Evolutionary conservation across 2,888 invertebrate genomes (phyloP).

Genomic region (Drosophila neonasuta): DNA sequence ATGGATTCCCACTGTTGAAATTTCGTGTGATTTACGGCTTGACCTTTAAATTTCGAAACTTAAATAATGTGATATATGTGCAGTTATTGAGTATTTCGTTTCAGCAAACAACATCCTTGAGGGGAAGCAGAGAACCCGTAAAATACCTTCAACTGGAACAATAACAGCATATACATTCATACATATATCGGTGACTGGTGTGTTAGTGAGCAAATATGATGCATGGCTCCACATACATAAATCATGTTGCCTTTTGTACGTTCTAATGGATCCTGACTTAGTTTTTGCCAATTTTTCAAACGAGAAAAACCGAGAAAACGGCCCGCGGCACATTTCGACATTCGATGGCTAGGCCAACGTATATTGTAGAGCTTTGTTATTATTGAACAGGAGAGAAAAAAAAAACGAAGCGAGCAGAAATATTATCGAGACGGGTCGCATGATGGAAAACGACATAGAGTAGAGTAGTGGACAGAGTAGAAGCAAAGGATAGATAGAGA

Average conservation of each 20-base stretch:
- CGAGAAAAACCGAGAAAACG: slow-evolving; percentile 42
- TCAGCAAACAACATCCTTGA: slow-evolving; percentile 12
- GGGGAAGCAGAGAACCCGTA: slow-evolving; percentile 1
- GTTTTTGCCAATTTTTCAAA: slow-evolving; percentile 62
- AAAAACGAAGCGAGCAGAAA: slow-evolving; percentile 12
- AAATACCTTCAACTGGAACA: slow-evolving; percentile 21
- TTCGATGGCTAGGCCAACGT: slow-evolving; percentile 30
- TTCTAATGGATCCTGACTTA: slow-evolving; percentile 62
- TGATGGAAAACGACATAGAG: slow-evolving; percentile 35
- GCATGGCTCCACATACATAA: slow-evolving; percentile 63
- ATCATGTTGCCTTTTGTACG: slow-evolving; percentile 57
- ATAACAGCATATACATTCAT: slow-evolving; percentile 3
- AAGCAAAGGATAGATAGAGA: neutral
- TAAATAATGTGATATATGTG: slow-evolving; percentile 20
- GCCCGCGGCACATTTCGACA: slow-evolving; percentile 62
- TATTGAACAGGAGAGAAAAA: slow-evolving; percentile 46
- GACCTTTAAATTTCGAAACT: slow-evolving; percentile 21
- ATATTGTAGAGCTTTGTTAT: slow-evolving; percentile 37
- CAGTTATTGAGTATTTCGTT: slow-evolving; percentile 15
- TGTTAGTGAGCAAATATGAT: slow-evolving; percentile 47
- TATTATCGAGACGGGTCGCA: slow-evolving; percentile 20
- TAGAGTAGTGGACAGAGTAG: slow-evolving; percentile 6
- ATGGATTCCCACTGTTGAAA: neutral
- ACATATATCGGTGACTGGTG: neutral
- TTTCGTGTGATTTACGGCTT: slow-evolving; percentile 9